phyloP scores from a whole-genome alignment of 2,797 vertebrate genomes.

The Chiroxiphia lanceolata region DNA sequence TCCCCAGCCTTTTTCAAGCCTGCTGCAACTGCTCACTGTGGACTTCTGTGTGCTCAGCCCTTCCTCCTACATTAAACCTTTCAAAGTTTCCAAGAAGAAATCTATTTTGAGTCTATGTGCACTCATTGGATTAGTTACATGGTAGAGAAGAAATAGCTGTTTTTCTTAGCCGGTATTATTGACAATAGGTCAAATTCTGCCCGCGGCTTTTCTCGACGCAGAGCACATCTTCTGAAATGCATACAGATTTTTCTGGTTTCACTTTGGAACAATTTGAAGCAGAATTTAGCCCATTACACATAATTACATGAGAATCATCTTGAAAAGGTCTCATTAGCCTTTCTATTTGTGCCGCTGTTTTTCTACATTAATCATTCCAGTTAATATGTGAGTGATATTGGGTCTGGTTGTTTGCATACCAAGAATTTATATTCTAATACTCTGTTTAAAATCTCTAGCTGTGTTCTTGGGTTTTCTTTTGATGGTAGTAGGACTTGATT shows the following conservation, averaged over 20 bases:
- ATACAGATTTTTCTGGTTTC: background rate
- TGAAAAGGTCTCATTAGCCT: slow-evolving; percentile 29
- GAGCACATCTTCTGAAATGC: background rate
- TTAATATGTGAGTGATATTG: background rate
- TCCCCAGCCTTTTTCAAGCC: background rate
- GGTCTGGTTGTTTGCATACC: background rate
- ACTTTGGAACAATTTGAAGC: background rate
- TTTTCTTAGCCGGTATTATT: background rate
- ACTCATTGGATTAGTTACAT: background rate
- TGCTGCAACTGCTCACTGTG: background rate
- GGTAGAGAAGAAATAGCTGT: background rate
- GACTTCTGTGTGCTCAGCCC: background rate
- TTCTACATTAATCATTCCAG: background rate
- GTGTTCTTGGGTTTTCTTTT: background rate
- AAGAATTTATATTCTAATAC: background rate
- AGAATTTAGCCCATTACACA: slow-evolving; percentile 2
- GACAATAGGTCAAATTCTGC: background rate
- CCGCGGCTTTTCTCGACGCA: background rate
- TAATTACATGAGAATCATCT: slow-evolving; percentile 7
- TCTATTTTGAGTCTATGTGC: background rate
- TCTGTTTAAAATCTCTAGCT: background rate
- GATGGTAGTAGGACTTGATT: background rate
- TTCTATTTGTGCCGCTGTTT: background rate
- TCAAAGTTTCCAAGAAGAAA: background rate
- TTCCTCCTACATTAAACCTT: background rate